Base-by-base conservation (phyloP, 2,888 invertebrate genomes). In the Ophion ventricosus region DNA sequence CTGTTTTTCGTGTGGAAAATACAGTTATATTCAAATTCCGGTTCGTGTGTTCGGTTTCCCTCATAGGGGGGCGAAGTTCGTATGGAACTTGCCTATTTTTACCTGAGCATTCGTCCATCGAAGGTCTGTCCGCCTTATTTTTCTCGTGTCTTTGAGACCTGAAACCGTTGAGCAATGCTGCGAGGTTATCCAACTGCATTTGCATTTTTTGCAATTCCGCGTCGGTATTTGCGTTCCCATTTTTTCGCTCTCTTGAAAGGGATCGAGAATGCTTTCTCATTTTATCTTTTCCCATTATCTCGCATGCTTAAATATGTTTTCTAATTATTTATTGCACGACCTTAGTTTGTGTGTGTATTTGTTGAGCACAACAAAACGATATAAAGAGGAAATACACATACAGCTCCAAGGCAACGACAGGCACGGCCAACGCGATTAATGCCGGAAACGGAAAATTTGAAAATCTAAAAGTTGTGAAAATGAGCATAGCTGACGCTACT, bases 1-100 rank as follows among this genome's bases (percentile, higher is more conserved):
- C 61, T 61, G 10, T 43, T 61, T 77, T 77, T 67, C 67, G 76
- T 77, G 25, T 77, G 59, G 76, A 67, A 77, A 67, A 66, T 59
- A 59, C 25, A 35, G n/a, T 23, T 40, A 59, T 56, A 61, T 43
- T 35, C 1, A 73, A 56, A 54, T n/a, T 35, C 69, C 25, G 8
- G 54, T 54, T 49, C 49, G 23, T 49, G 25, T 26, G 25, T 25
- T 69, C 54, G 25, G 17, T 69, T 43, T 67, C 40, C 40, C 23
- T 40, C 11, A n/a, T 40, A 20, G 35, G 4, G 43, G 3, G 17
- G 29, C 8, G 26, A 63, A 63, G 17, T 29, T 29, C 29, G 29
- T n/a, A 4, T 57, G 23, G 20, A 57, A 57, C 23, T 20, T 23
- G 23, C 43, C 43, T 43, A 43, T 11, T 43, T 43, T 35, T 66